These are phyloP conservation scores for Pseudochirops corinnae DNA, from an alignment of 2,797 vertebrate species.

Conservation along the genomic window DNA sequence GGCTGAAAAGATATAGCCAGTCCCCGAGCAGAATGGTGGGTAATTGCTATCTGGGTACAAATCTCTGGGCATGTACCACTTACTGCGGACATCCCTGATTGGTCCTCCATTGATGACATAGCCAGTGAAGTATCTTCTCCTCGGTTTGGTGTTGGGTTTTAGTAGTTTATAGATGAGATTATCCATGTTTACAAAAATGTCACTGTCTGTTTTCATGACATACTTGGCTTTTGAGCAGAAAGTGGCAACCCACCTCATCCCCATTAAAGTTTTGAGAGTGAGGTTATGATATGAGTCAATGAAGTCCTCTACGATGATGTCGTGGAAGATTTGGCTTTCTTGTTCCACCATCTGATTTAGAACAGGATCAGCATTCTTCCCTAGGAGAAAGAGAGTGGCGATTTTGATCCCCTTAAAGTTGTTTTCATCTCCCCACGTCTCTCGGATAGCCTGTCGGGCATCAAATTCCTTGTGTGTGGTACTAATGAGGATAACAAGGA, in stretches of 20 bases:
- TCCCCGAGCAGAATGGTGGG: constrained; percentile 98
- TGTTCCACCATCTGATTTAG: constrained; percentile 99
- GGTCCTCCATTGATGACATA: constrained; percentile 97
- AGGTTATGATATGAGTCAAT: constrained; percentile 98
- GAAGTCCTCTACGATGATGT: constrained; percentile 98
- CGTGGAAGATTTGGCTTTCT: constrained; percentile 98
- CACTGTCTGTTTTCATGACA: constrained; percentile 99
- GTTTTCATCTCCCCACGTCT: constrained; percentile 98
- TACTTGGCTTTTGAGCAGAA: constrained; percentile 97
- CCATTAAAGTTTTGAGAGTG: constrained; percentile 98
- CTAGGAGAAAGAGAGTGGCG: constrained; percentile 94
- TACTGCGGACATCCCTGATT: constrained; percentile 97
- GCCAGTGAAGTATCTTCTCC: constrained; percentile 96
- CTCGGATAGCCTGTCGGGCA: constrained; percentile 96
- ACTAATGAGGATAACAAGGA: constrained; percentile 98
- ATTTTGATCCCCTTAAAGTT: constrained; percentile 93
- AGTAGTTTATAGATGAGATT: constrained; percentile 98
- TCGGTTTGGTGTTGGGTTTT: constrained; percentile 95
- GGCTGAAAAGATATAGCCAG: constrained; percentile 97
- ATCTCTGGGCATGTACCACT: constrained; percentile 99
- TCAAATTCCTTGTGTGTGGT: constrained; percentile 99
- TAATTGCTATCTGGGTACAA: constrained; percentile 97
- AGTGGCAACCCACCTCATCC: constrained; percentile 97
- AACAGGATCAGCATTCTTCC: constrained; percentile 92
- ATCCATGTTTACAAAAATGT: constrained; percentile 99